Evolutionary conservation across 2,888 invertebrate genomes (phyloP).

Genomic region (Morinoia aosen): DNA sequence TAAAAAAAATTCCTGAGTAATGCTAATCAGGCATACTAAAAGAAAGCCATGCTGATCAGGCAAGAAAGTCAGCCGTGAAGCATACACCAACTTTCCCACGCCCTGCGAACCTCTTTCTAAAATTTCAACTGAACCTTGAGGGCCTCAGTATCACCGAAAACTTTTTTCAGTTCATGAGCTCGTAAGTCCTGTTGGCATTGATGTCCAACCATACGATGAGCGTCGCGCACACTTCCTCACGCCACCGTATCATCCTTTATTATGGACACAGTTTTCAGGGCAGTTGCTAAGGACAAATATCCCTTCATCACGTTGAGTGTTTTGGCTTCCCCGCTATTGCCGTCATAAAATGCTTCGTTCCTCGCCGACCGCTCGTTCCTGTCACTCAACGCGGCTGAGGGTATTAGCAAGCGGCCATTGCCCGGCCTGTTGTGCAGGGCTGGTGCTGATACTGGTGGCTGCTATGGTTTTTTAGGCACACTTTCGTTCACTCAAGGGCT

Average conservation of each 20-base stretch:
- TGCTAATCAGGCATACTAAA: too few relatives aligned
- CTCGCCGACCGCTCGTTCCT: background rate
- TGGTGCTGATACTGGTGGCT: background rate
- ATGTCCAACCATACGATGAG: background rate
- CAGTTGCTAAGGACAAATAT: slow-evolving; percentile 13
- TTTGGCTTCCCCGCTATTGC: background rate
- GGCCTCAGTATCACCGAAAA: background rate
- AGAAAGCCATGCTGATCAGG: too few relatives aligned
- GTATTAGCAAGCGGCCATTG: background rate
- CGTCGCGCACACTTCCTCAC: background rate
- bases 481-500: background rate
- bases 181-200: background rate
- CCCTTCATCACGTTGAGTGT: slow-evolving; percentile 8
- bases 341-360: background rate
- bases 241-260: background rate
- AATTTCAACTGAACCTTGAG: background rate
- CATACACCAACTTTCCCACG: background rate
- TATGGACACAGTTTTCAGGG: slow-evolving; percentile 1
- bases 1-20: too few relatives aligned
- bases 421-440: background rate
- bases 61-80: too few relatives aligned
- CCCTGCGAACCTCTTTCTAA: background rate
- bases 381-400: background rate
- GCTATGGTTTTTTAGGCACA: background rate
- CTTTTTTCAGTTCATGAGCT: background rate